Evolutionary conservation across 2,113 vertebrate species (phyloP).

Genomic region (Eidolon helvum): DNA sequence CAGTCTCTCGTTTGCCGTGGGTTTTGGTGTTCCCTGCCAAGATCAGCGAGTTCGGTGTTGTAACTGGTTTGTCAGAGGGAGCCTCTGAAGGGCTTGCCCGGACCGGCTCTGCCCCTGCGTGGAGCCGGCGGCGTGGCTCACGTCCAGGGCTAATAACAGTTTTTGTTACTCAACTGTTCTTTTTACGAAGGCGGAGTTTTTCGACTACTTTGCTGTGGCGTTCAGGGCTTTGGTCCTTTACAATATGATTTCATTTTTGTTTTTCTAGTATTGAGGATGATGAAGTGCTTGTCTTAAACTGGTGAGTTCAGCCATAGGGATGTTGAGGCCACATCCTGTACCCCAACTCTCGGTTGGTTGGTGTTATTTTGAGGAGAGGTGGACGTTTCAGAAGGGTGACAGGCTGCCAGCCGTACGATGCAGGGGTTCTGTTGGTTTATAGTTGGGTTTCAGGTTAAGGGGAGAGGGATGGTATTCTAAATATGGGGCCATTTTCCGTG

Average conservation of each 20-base stretch:
- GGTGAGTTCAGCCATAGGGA: background rate
- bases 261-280: background rate
- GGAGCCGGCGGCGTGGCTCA: background rate
- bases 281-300: background rate
- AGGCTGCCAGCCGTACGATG: rapidly evolving
- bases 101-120: slow-evolving; percentile 11
- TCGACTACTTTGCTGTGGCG: background rate
- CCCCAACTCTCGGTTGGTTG: background rate
- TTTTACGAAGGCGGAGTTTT: background rate
- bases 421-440: background rate
- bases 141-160: slow-evolving; percentile 30
- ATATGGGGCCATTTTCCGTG: rapidly evolving
- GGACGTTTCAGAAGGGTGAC: background rate
- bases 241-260: rapidly evolving
- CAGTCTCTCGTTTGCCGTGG: background rate
- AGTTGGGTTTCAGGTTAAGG: background rate
- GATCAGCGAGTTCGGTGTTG: background rate
- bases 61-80: slow-evolving; percentile 33
- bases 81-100: background rate
- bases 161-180: background rate
- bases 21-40: slow-evolving; percentile 6
- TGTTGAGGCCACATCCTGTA: background rate
- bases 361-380: background rate
- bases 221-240: background rate
- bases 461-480: background rate